These are phyloP conservation scores for Urophycis tenuis DNA, from an alignment of 2,797 vertebrate species.

Conservation along the genomic window DNA sequence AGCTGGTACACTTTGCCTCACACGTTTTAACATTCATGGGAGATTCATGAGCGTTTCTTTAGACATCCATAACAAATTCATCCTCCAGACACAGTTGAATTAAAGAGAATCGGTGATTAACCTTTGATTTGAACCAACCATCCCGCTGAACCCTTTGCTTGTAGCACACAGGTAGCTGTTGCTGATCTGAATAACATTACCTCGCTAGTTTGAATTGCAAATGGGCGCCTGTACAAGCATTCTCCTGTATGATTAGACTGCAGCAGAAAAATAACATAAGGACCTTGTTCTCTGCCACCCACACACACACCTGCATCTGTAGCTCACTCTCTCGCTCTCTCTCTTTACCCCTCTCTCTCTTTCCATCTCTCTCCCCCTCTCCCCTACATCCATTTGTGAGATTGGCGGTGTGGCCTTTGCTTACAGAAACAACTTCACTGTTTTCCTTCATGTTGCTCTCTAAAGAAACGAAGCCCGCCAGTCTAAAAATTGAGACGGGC, in stretches of 20 bases:
- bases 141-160: slow-evolving; percentile 30
- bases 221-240: slow-evolving; percentile 30
- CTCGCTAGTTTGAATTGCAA: slow-evolving; percentile 47
- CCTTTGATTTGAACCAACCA: slow-evolving; percentile 32
- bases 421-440: neutral
- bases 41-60: neutral
- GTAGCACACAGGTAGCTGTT: slow-evolving; percentile 18
- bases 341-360: neutral
- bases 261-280: slow-evolving; percentile 45
- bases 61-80: slow-evolving; percentile 16
- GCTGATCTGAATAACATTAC: slow-evolving; percentile 32
- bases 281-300: slow-evolving; percentile 52
- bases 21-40: neutral
- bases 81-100: slow-evolving; percentile 12
- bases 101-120: slow-evolving; percentile 15
- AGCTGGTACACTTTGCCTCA: neutral
- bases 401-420: neutral
- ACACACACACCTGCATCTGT: slow-evolving; percentile 31
- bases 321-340: slow-evolving; percentile 4
- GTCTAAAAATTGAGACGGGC: neutral
- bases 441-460: neutral
- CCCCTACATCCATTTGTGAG: neutral
- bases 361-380: no score
- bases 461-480: neutral
- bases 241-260: slow-evolving; percentile 49